A percentile compares a stretch with the other conserved stretches of the same genome.
These are phyloP conservation scores for Notothenia rossii DNA, from an alignment of 2,113 vertebrate genomes.

Conservation along the genomic window DNA sequence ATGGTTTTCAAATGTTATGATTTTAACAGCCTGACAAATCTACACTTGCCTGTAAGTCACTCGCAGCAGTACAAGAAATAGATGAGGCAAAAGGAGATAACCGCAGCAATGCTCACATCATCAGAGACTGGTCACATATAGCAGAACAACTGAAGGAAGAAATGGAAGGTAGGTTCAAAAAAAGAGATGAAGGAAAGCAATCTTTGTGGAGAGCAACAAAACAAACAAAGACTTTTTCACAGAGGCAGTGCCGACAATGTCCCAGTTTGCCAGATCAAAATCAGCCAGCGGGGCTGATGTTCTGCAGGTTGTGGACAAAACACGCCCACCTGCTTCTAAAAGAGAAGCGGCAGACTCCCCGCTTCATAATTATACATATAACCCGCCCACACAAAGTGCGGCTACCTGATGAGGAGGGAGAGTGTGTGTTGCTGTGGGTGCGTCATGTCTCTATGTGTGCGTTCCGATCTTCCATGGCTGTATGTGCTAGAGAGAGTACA, in stretches of 20 bases:
- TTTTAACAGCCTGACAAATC: background rate
- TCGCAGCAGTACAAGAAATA: background rate
- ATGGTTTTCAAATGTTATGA: background rate
- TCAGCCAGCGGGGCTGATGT: conserved; percentile 57
- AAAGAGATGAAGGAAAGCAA: background rate
- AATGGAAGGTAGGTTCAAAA: background rate
- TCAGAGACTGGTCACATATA: background rate
- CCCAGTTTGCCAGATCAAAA: conserved; percentile 53
- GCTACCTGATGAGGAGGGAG: conserved; percentile 74
- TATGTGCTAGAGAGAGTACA: conserved; percentile 76
- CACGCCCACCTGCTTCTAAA: conserved; percentile 76
- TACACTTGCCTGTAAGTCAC: background rate
- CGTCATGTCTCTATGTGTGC: conserved; percentile 41
- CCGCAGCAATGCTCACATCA: conserved; percentile 32
- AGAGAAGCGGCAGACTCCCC: conserved; percentile 67
- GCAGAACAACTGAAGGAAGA: background rate
- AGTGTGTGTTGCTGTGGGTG: conserved; percentile 43
- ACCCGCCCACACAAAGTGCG: conserved; percentile 72
- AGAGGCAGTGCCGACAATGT: conserved; percentile 67
- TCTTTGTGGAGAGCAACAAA: conserved; percentile 28
- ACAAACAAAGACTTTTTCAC: conserved; percentile 57
- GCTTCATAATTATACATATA: conserved; percentile 76
- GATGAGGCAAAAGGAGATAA: background rate
- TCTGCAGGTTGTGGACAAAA: conserved; percentile 65
- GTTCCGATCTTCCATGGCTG: conserved; percentile 62